phyloP scores from a whole-genome alignment of 2,797 vertebrate species.

The Austrolebias charrua region DNA sequence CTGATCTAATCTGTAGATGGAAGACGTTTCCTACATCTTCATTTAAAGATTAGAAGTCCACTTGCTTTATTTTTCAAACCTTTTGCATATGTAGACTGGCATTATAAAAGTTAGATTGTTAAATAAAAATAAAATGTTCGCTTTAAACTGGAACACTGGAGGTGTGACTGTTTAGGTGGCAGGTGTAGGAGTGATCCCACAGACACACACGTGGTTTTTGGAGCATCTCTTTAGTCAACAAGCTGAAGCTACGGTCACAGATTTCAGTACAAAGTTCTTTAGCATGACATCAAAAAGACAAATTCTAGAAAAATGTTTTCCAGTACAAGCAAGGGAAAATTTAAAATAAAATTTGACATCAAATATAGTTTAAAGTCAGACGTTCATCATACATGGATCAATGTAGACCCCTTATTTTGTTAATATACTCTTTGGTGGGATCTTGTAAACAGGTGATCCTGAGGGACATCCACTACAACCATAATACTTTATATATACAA shows the following conservation, averaged over 20 bases:
- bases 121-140: no score
- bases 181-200: not conserved
- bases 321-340: constrained; percentile 33
- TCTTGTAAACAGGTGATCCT: constrained; percentile 17
- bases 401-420: constrained; percentile 21
- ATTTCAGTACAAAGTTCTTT: constrained; percentile 52
- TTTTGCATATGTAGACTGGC: no score
- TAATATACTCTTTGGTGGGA: constrained; percentile 43
- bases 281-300: constrained; percentile 35
- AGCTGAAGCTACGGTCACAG: constrained; percentile 62
- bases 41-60: no score
- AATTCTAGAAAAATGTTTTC: constrained; percentile 41
- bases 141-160: no score
- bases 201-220: not conserved
- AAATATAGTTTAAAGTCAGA: constrained; percentile 1
- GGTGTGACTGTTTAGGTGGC: no score
- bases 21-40: no score
- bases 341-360: not conserved
- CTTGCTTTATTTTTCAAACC: no score
- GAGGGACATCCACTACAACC: constrained; percentile 15
- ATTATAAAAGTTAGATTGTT: no score
- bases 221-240: constrained; percentile 57
- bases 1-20: no score
- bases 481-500: not conserved
- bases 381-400: not conserved